These are phyloP conservation scores for Bicyclus anynana DNA, from an alignment of 1,140 invertebrate species.

Conservation along the genomic window DNA sequence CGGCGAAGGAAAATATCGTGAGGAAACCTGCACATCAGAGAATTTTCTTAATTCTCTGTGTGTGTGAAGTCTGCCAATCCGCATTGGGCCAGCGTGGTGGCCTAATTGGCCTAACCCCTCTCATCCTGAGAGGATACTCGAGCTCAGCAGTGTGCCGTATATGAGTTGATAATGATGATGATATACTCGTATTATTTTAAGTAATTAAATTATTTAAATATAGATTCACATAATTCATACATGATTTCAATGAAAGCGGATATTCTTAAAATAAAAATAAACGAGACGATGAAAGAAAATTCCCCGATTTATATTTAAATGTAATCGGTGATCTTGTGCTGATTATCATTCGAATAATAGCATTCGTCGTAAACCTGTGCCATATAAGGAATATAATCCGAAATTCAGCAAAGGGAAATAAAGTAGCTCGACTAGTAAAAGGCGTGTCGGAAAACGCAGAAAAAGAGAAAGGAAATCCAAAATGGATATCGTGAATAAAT, in stretches of 20 bases:
- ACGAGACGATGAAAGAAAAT: conserved; percentile 7
- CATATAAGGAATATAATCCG: conserved; percentile 24
- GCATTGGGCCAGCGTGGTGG: no score
- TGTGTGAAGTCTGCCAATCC: no score
- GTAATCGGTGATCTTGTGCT: conserved; percentile 8
- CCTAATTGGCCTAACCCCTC: no score
- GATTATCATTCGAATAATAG: conserved; percentile 13
- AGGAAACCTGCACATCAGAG: no score
- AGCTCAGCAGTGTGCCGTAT: no score
- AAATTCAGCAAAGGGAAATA: conserved; percentile 39
- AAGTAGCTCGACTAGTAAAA: conserved; percentile 43
- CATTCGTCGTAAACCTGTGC: conserved; percentile 9
- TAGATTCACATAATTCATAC: background rate
- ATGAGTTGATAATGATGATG: no score
- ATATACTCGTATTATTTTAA: no score
- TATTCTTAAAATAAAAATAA: background rate
- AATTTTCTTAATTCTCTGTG: no score
- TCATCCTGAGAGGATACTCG: no score
- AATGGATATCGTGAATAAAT: conserved; percentile 35
- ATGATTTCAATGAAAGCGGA: background rate
- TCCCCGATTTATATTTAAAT: conserved; percentile 15
- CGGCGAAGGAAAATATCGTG: no score
- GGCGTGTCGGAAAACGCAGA: conserved; percentile 34
- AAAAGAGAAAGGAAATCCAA: conserved; percentile 35
- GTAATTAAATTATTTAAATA: background rate